Evolutionary conservation across 2,113 vertebrate species (phyloP).

Genomic region (Lepisosteus oculatus): DNA sequence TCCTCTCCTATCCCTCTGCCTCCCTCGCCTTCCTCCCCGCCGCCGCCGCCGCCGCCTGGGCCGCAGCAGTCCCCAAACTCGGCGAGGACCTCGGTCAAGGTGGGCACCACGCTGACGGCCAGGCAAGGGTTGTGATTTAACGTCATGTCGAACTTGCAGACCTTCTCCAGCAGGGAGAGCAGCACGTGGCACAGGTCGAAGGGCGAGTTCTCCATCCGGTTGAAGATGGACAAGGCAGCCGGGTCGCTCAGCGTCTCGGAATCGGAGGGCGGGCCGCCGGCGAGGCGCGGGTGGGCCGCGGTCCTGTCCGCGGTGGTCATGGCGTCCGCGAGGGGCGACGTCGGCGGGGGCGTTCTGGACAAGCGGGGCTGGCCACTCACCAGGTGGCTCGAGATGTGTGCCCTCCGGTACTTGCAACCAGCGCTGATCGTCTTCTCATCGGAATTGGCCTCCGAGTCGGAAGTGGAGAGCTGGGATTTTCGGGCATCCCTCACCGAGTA

Average conservation of each 20-base stretch:
- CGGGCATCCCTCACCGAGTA: constrained; percentile 83
- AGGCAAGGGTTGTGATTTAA: constrained; percentile 84
- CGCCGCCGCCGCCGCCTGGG: constrained; percentile 43
- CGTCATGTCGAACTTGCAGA: constrained; percentile 87
- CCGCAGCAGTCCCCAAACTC: constrained; percentile 81
- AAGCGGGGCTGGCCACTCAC: constrained; percentile 52
- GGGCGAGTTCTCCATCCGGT: constrained; percentile 79
- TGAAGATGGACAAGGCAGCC: constrained; percentile 68
- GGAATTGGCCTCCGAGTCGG: constrained; percentile 85
- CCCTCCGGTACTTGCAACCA: constrained; percentile 57
- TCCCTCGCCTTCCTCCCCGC: constrained; percentile 38
- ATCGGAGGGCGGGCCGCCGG: constrained; percentile 44
- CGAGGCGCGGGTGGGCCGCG: constrained; percentile 46
- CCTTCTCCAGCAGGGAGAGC: constrained; percentile 88
- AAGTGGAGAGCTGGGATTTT: constrained; percentile 85
- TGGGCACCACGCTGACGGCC: constrained; percentile 81
- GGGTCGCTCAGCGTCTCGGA: constrained; percentile 68
- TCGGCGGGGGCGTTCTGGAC: constrained; percentile 38
- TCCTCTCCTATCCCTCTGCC: constrained; percentile 50
- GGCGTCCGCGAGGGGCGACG: constrained; percentile 33
- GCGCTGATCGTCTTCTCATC: constrained; percentile 67
- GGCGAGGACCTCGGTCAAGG: constrained; percentile 84
- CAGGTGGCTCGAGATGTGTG: constrained; percentile 64
- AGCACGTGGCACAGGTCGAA: constrained; percentile 90
- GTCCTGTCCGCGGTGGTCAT: constrained; percentile 55